These are phyloP conservation scores for Coptodon bakossiorum DNA, from an alignment of 2,113 vertebrate genomes.

Conservation along the genomic window DNA sequence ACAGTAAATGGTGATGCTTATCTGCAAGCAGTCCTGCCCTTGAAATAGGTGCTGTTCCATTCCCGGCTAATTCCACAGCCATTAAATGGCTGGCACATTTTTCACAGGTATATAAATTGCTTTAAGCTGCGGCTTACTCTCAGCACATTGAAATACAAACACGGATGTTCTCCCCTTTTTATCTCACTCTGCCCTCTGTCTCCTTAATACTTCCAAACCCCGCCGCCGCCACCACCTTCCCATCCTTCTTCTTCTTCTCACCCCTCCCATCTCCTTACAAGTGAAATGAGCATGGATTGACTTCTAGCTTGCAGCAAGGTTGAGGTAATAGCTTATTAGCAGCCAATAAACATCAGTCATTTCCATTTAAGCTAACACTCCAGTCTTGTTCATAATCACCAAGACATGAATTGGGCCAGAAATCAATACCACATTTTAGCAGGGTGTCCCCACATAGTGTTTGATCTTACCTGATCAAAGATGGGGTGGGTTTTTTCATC, in stretches of 20 bases:
- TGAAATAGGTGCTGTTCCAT: conserved; percentile 66
- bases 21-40: conserved; percentile 67
- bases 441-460: not conserved
- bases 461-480: conserved; percentile 18
- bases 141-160: conserved; percentile 65
- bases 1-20: conserved; percentile 72
- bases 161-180: conserved; percentile 49
- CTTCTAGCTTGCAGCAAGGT: conserved; percentile 59
- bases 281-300: conserved; percentile 50
- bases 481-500: not conserved
- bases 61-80: conserved; percentile 65
- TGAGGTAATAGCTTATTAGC: conserved; percentile 66
- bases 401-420: conserved; percentile 22
- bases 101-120: conserved; percentile 67
- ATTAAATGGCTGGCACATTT: conserved; percentile 62
- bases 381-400: conserved; percentile 46
- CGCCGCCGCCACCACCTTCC: not conserved
- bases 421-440: conserved; percentile 45
- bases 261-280: conserved; percentile 35
- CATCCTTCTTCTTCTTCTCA: conserved; percentile 11
- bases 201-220: conserved; percentile 40
- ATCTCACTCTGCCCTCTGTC: conserved; percentile 54
- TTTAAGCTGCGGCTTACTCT: conserved; percentile 63
- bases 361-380: conserved; percentile 55
- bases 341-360: conserved; percentile 65